phyloP scores from a whole-genome alignment of 2,113 vertebrate genomes.

The Chrysochloris asiatica region DNA sequence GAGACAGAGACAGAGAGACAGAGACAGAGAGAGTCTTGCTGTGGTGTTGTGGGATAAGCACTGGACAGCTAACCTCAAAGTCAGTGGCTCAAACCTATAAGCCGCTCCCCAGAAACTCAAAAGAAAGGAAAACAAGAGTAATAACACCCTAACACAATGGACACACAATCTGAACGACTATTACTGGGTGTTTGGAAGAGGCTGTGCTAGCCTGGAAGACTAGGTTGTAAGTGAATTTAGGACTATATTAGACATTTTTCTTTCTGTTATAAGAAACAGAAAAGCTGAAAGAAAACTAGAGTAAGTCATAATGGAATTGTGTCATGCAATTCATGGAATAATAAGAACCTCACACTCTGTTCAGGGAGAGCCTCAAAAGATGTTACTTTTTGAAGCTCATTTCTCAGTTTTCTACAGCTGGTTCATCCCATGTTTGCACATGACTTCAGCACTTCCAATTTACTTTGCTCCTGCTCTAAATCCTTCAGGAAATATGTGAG shows the following conservation, averaged over 20 bases:
- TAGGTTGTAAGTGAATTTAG: background rate
- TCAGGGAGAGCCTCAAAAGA: background rate
- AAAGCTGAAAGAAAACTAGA: background rate
- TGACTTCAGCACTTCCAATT: background rate
- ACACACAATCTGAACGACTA: background rate
- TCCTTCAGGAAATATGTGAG: background rate
- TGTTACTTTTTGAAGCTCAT: background rate
- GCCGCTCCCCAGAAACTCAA: no score
- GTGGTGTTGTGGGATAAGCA: no score
- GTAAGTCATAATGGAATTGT: background rate
- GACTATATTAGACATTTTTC: background rate
- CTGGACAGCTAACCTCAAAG: no score
- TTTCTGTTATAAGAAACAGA: background rate
- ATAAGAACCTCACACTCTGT: background rate
- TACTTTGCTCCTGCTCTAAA: background rate
- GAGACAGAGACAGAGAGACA: no score
- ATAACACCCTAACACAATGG: background rate
- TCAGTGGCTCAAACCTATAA: no score
- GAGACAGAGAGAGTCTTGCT: no score
- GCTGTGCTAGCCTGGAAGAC: background rate
- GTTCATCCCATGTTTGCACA: background rate
- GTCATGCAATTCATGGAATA: background rate
- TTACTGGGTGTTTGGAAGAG: background rate
- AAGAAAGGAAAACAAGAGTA: no score
- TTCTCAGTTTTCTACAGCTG: background rate